A percentile compares a stretch with the other conserved stretches of the same genome.
Evolutionary conservation across 1,140 invertebrate species (phyloP).

Genomic region (Dryas iulia): DNA sequence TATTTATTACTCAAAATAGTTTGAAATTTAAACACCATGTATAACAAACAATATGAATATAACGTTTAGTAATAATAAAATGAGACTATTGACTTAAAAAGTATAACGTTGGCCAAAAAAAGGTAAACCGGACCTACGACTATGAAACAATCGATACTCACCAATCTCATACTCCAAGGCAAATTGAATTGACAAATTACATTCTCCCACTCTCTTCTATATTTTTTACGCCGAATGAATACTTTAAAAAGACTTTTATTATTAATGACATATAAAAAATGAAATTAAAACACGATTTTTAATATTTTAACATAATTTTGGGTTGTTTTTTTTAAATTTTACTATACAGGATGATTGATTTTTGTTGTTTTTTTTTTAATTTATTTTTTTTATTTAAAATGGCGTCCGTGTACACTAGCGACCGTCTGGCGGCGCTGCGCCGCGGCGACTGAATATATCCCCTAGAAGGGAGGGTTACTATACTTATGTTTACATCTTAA

Average conservation of each 20-base stretch:
- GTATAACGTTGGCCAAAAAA: not conserved
- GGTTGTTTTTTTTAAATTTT: not conserved
- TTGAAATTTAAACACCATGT: not conserved
- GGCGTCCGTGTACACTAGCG: constrained; percentile 30
- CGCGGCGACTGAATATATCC: constrained; percentile 56
- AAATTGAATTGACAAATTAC: not conserved
- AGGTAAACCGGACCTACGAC: not conserved
- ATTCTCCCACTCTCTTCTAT: not conserved
- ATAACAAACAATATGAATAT: not conserved
- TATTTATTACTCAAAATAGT: not conserved
- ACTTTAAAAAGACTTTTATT: not conserved
- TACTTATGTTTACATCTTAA: constrained; percentile 74
- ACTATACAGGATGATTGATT: not conserved
- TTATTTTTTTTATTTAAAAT: constrained; percentile 6
- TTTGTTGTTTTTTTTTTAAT: constrained; percentile 13
- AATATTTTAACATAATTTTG: not conserved
- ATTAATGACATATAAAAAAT: not conserved
- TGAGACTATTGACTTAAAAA: not conserved
- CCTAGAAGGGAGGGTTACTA: constrained; percentile 44
- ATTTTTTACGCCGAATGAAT: not conserved
- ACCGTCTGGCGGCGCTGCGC: constrained; percentile 49
- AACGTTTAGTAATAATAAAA: not conserved
- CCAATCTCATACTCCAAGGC: not conserved
- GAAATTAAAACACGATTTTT: not conserved
- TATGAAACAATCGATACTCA: constrained; percentile 2